Conservation (phyloP, 2,888 invertebrate species). For the Osedax fenrisi region DNA sequence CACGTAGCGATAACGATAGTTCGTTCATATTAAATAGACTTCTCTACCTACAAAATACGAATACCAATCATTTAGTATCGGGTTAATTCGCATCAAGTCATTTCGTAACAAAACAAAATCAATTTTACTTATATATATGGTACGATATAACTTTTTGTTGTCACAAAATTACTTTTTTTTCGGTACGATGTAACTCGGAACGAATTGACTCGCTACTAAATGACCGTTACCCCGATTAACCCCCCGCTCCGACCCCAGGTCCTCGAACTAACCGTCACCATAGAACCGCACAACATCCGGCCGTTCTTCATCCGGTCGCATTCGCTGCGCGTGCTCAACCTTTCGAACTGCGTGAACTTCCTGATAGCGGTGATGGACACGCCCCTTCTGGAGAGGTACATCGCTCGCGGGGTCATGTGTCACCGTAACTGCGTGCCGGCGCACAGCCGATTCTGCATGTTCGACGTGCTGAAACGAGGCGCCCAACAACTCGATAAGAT, state of each 20-base stretch:
- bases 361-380: slow-evolving; percentile 3
- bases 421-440: neutral
- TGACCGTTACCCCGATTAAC: no score
- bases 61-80: no score
- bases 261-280: neutral
- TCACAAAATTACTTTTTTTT: no score
- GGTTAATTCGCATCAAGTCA: no score
- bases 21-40: no score
- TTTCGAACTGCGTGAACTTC: slow-evolving; percentile 12
- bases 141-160: no score
- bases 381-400: neutral
- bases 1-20: no score
- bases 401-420: neutral
- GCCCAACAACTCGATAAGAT: neutral
- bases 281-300: neutral
- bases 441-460: neutral
- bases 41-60: no score
- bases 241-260: neutral
- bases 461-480: neutral
- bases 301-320: neutral
- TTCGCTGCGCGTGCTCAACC: slow-evolving; percentile 4
- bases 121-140: no score
- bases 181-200: no score
- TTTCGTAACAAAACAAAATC: no score
- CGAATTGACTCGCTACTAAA: no score